Conservation (phyloP, 2,113 vertebrate genomes). For the Pongo abelii region DNA sequence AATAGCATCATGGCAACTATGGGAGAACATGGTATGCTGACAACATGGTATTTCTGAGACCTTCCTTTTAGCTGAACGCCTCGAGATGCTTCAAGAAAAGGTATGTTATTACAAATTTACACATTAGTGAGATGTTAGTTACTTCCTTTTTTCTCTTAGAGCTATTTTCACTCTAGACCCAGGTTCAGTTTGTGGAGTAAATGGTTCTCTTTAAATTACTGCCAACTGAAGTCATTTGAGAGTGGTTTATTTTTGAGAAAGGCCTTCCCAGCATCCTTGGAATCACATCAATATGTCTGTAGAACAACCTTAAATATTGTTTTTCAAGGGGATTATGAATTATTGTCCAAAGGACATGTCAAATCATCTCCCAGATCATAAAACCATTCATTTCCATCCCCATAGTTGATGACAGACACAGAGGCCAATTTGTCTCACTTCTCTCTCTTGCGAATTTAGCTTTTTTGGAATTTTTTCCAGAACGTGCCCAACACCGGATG, state of each 20-base stretch:
- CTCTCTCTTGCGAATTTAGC: neutral
- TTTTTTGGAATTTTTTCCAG: neutral
- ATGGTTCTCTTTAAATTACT: neutral
- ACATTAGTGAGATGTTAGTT: neutral
- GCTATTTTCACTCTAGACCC: neutral
- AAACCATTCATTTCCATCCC: neutral
- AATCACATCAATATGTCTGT: neutral
- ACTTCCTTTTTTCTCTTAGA: neutral
- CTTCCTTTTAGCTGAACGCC: neutral
- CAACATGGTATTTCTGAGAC: neutral
- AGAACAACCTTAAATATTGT: neutral
- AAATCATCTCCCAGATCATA: neutral
- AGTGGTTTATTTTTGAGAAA: neutral
- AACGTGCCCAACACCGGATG: neutral
- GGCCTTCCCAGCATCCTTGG: neutral
- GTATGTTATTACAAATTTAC: neutral
- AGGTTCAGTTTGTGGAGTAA: constrained; percentile 1
- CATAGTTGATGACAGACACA: neutral
- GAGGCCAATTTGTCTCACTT: neutral
- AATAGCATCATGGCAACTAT: neutral
- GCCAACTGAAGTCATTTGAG: neutral
- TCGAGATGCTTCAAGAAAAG: neutral
- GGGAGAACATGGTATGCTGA: neutral
- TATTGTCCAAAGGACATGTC: neutral
- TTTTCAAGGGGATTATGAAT: neutral